These are phyloP conservation scores for Pelvicachromis taeniatus DNA, from an alignment of 2,113 vertebrate species.

Conservation along the genomic window DNA sequence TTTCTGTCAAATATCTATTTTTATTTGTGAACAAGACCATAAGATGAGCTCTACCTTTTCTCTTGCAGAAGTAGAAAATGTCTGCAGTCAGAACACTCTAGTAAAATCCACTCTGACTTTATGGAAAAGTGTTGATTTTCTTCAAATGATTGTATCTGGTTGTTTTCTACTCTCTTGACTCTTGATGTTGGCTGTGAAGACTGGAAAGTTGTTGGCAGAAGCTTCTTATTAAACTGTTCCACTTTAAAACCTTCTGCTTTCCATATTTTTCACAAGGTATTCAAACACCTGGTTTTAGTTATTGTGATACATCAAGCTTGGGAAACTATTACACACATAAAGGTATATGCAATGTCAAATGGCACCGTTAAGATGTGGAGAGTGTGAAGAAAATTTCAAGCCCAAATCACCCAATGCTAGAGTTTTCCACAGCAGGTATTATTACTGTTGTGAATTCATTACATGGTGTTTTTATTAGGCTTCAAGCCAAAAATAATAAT, in stretches of 20 bases:
- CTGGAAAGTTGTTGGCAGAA: conserved; percentile 47
- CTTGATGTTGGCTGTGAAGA: conserved; percentile 10
- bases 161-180: conserved; percentile 36
- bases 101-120: conserved; percentile 16
- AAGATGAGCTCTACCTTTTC: not conserved
- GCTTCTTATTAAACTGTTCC: conserved; percentile 28
- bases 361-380: not conserved
- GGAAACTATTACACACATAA: not conserved
- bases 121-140: conserved; percentile 41
- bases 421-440: not conserved
- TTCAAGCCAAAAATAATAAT: not conserved
- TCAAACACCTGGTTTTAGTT: not conserved
- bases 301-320: not conserved
- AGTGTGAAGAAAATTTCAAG: not conserved
- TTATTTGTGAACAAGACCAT: not conserved
- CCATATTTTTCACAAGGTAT: not conserved
- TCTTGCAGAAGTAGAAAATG: not conserved
- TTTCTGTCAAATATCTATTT: not conserved
- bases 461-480: not conserved
- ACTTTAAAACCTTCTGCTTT: conserved; percentile 4
- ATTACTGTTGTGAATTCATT: not conserved
- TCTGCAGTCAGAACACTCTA: not conserved
- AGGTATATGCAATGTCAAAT: not conserved
- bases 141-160: conserved; percentile 26
- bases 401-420: not conserved